phyloP scores from a whole-genome alignment of 2,113 vertebrate genomes.

The Protobothrops mucrosquamatus region DNA sequence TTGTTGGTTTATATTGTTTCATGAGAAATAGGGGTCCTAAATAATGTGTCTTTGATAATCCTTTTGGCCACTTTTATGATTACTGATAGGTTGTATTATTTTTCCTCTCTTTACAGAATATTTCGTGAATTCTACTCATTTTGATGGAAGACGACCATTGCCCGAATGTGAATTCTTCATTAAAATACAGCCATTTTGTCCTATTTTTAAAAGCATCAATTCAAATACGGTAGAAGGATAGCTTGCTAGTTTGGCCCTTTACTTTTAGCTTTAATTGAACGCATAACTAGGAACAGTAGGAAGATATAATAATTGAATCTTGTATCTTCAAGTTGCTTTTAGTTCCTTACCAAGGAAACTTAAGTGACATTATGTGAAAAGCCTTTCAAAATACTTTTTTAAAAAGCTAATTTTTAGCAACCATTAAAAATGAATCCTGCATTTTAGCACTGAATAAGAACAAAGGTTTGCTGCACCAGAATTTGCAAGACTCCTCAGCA shows the following conservation, averaged over 20 bases:
- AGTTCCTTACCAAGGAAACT: conserved; percentile 59
- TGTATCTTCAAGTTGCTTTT: conserved; percentile 63
- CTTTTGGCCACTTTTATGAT: neutral
- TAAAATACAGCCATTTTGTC: conserved; percentile 51
- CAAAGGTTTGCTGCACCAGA: conserved; percentile 55
- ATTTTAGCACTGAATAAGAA: conserved; percentile 60
- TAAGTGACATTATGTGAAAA: conserved; percentile 61
- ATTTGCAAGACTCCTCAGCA: conserved; percentile 51
- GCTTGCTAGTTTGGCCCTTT: conserved; percentile 54
- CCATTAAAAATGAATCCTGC: conserved; percentile 65
- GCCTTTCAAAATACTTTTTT: conserved; percentile 56
- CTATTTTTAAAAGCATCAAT: conserved; percentile 41
- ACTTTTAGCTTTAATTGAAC: conserved; percentile 62
- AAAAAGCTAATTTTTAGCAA: conserved; percentile 58
- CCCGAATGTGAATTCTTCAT: conserved; percentile 55
- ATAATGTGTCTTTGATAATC: neutral
- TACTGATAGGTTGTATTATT: conserved; percentile 42
- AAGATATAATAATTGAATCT: conserved; percentile 61
- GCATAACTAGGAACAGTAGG: conserved; percentile 69
- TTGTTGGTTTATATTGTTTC: neutral
- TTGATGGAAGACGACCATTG: conserved; percentile 63
- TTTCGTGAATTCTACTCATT: conserved; percentile 57
- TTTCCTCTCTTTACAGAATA: conserved; percentile 45
- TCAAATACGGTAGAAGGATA: conserved; percentile 49
- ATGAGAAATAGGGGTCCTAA: neutral